These are phyloP conservation scores for Hoplodrina ambigua DNA, from an alignment of 2,888 invertebrate species.

Conservation along the genomic window DNA sequence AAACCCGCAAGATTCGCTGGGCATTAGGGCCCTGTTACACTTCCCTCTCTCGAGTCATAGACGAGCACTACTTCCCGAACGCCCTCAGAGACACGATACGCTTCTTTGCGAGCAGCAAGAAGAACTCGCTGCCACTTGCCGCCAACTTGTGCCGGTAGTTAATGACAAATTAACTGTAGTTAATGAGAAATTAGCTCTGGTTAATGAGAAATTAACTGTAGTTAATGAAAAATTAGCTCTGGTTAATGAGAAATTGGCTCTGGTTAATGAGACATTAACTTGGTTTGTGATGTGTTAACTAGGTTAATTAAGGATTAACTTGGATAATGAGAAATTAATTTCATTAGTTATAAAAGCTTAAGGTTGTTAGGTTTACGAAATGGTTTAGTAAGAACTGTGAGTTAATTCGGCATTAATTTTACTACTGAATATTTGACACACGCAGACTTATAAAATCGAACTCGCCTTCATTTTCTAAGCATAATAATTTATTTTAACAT, in stretches of 20 bases:
- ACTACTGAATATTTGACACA: no score
- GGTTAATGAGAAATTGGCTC: background rate
- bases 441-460: background rate
- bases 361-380: conserved; percentile 2
- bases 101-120: conserved; percentile 60
- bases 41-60: conserved; percentile 81
- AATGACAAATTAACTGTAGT: background rate
- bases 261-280: background rate
- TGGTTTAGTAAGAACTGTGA: background rate
- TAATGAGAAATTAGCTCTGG: background rate
- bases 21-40: conserved; percentile 91
- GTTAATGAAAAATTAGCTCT: background rate
- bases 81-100: conserved; percentile 78
- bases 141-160: conserved; percentile 45
- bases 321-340: background rate
- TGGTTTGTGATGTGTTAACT: background rate
- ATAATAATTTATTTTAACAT: conserved; percentile 30
- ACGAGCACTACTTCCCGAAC: conserved; percentile 73
- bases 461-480: background rate
- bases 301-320: background rate
- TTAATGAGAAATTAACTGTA: background rate
- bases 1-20: conserved; percentile 91
- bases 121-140: conserved; percentile 32
- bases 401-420: background rate
- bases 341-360: background rate